These are phyloP conservation scores for Drosophila subquinaria DNA, from an alignment of 2,888 invertebrate genomes.

Conservation along the genomic window DNA sequence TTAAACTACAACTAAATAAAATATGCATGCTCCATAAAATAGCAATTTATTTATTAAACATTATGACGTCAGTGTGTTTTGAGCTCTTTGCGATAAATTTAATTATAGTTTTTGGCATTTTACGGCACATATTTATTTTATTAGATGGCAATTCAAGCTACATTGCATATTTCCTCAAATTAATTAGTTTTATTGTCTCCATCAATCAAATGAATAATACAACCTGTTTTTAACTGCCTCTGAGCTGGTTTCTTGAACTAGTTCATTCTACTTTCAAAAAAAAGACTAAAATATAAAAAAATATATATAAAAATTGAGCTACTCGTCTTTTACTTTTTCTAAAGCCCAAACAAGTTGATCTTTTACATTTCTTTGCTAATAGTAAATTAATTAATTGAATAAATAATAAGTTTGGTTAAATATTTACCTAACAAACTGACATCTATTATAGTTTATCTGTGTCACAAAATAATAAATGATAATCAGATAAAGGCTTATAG, in stretches of 20 bases:
- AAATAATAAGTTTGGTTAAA: conserved; percentile 13
- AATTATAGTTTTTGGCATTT: conserved; percentile 2
- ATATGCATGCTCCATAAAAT: neutral
- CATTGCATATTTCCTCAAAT: conserved; percentile 39
- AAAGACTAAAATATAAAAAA: neutral
- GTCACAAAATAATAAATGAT: neutral
- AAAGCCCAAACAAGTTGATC: neutral
- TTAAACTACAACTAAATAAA: neutral
- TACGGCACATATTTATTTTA: conserved; percentile 2
- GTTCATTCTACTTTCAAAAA: conserved; percentile 57
- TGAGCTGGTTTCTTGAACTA: conserved; percentile 56
- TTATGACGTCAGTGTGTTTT: neutral
- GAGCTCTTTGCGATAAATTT: neutral
- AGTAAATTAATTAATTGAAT: conserved; percentile 11
- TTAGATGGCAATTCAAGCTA: conserved; percentile 8
- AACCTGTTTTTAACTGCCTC: conserved; percentile 47
- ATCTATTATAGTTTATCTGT: neutral
- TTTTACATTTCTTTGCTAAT: conserved; percentile 16
- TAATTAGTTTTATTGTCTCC: conserved; percentile 52
- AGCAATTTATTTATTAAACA: neutral
- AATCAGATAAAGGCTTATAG: too few species aligned
- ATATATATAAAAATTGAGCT: neutral
- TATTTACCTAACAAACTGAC: neutral
- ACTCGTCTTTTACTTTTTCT: conserved; percentile 17
- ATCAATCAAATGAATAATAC: conserved; percentile 56